A percentile compares a stretch with the other conserved stretches of the same genome.
Conservation (phyloP, 2,113 vertebrate genomes). For the Tinamus guttatus region DNA sequence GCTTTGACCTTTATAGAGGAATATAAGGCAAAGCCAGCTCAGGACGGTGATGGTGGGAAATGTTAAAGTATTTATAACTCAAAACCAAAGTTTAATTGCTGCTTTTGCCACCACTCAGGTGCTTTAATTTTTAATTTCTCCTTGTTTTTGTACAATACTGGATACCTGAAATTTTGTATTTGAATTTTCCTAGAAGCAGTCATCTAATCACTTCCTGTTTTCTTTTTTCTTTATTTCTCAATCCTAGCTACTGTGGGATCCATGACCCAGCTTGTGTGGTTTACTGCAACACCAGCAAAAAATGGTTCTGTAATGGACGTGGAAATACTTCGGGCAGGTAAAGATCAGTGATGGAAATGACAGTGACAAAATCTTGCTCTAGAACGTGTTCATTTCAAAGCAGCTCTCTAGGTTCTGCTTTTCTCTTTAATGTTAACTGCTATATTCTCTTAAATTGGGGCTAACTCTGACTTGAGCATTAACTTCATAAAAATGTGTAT, state of each 20-base stretch:
- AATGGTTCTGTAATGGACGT: constrained; percentile 99
- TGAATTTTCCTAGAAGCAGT: not conserved
- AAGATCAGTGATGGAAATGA: not conserved
- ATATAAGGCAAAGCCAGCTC: rapidly evolving
- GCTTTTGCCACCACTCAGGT: rapidly evolving
- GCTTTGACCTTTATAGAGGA: not conserved
- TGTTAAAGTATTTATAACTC: not conserved
- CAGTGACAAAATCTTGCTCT: rapidly evolving
- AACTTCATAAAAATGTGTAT: rapidly evolving
- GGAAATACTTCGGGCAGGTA: constrained; percentile 99
- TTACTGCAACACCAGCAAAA: constrained; percentile 99
- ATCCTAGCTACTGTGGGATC: constrained; percentile 94
- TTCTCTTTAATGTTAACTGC: not conserved
- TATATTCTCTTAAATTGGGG: not conserved
- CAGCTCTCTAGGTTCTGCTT: not conserved
- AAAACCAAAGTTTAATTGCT: not conserved
- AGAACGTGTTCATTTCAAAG: not conserved
- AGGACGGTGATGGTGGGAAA: no score
- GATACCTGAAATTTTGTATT: not conserved
- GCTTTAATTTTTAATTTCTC: not conserved
- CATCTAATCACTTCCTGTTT: not conserved
- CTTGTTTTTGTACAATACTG: rapidly evolving
- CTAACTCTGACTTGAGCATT: not conserved
- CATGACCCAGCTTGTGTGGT: constrained; percentile 98
- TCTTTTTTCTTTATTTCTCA: not conserved